Evolutionary conservation across 2,113 vertebrate genomes (phyloP).

Genomic region (Macquaria ambigua): DNA sequence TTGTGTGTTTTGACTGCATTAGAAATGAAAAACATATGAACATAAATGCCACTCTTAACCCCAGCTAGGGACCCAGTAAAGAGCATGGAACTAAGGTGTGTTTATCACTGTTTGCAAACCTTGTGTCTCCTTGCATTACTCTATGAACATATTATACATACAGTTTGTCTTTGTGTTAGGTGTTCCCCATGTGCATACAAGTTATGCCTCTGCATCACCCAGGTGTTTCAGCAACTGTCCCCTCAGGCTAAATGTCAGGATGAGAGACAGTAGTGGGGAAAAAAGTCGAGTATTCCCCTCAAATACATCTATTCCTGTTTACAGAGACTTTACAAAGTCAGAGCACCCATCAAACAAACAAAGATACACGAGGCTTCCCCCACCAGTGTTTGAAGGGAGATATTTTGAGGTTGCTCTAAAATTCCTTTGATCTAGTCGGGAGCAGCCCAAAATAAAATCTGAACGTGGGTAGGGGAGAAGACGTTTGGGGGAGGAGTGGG

Average conservation of each 20-base stretch:
- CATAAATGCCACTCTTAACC: not conserved
- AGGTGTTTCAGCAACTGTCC: constrained; percentile 56
- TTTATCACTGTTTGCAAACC: not conserved
- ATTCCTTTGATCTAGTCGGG: constrained; percentile 74
- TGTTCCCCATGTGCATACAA: constrained; percentile 31
- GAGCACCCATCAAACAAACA: constrained; percentile 52
- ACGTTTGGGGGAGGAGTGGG: constrained; percentile 27
- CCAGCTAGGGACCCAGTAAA: not conserved
- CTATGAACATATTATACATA: not conserved
- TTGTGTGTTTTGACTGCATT: not conserved
- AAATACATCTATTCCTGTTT: constrained; percentile 45
- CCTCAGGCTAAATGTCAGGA: constrained; percentile 54
- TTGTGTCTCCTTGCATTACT: not conserved
- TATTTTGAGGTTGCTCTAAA: constrained; percentile 73
- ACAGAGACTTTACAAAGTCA: constrained; percentile 36
- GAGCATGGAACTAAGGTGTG: not conserved
- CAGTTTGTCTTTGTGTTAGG: not conserved
- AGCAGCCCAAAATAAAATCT: constrained; percentile 51
- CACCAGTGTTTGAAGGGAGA: constrained; percentile 53
- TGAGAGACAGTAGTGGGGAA: constrained; percentile 28
- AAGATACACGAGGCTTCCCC: constrained; percentile 43
- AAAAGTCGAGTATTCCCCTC: constrained; percentile 41
- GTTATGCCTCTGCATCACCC: constrained; percentile 27
- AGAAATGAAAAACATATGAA: not conserved
- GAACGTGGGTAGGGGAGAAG: constrained; percentile 1